These are phyloP conservation scores for Argyresthia goedartella DNA, from an alignment of 2,888 invertebrate genomes.

Conservation along the genomic window DNA sequence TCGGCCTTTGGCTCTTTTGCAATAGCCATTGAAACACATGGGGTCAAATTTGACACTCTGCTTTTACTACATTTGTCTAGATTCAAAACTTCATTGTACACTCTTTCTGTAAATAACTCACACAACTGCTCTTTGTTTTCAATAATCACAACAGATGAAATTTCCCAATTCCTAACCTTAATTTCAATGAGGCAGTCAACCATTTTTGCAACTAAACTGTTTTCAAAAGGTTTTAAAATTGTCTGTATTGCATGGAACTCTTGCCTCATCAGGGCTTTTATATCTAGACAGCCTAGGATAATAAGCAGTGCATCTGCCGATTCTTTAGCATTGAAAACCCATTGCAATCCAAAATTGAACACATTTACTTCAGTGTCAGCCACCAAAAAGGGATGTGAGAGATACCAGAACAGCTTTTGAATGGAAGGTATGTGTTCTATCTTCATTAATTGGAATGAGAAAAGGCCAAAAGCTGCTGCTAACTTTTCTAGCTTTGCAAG, in stretches of 20 bases:
- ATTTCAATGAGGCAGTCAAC: slow-evolving; percentile 33
- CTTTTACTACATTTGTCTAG: slow-evolving; percentile 28
- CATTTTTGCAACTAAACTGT: slow-evolving; percentile 37
- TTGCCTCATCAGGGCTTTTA: slow-evolving; percentile 23
- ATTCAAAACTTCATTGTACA: slow-evolving; percentile 35
- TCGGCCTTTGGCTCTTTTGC: slow-evolving; percentile 23
- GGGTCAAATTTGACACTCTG: slow-evolving; percentile 27
- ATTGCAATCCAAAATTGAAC: slow-evolving; percentile 49
- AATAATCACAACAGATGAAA: slow-evolving; percentile 19
- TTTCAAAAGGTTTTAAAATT: slow-evolving; percentile 23
- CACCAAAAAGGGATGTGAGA: slow-evolving; percentile 49
- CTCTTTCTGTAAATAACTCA: slow-evolving; percentile 35
- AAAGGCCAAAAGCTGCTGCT: slow-evolving; percentile 35
- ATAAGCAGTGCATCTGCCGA: slow-evolving; percentile 42
- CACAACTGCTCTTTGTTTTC: slow-evolving; percentile 22
- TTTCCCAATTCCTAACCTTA: slow-evolving; percentile 14
- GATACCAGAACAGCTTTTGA: slow-evolving; percentile 45
- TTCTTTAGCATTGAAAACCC: slow-evolving; percentile 31
- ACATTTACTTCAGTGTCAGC: slow-evolving; percentile 36
- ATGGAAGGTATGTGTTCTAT: slow-evolving; percentile 34
- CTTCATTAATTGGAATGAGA: slow-evolving; percentile 41
- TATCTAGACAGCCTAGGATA: slow-evolving; percentile 43
- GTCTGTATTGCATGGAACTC: slow-evolving; percentile 32
- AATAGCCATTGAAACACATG: slow-evolving; percentile 36
- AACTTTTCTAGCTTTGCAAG: slow-evolving; percentile 31